Evolutionary conservation across 1,140 invertebrate species (phyloP), one percentile per base, ranked within the genome.

Genomic region (Lepidurus arcticus): DNA sequence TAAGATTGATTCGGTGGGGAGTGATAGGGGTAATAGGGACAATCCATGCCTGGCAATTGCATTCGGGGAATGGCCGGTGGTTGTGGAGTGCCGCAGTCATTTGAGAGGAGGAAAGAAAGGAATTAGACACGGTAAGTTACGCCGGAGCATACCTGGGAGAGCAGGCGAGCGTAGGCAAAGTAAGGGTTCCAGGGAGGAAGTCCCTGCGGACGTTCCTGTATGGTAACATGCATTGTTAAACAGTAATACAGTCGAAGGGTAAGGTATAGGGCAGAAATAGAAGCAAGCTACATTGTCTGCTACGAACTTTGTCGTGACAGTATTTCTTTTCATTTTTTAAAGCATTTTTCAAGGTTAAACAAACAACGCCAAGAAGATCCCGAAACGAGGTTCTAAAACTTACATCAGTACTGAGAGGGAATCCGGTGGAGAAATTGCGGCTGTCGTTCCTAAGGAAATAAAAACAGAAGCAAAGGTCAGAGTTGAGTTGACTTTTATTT

Each of bases 101-200:
- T 65, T 21, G n/a, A n/a, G 4, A 65, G n/a, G 53, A 9, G 13
- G 47, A 21, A 65, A 21, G n/a, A 21, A 65, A 65, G n/a, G 21
- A 21, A 65, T 16, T 9, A 65, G 53, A n/a, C n/a, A 21, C 53
- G 53, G 7, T 7, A 65, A 26, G 21, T 74, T 75, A 75, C 74
- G 34, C 43, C 53, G 53, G 77, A 24, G 65, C 65, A 42, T 78
- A 86, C 84, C 82, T 83, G 80, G 73, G 86, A 86, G 7, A 87
- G 82, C 74, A 84, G 81, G 82, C 84, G 86, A 80, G 85, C 86
- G 82, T 87, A 83, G 65, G 84, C 84, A 82, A 86, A 87, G 84
- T 87, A 84, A 73, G 86, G 86, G 82, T 87, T 87, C 86, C 86
- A 87, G 81, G 84, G 85, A 65, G 84, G 85, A 83, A 78, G 45